Evolutionary conservation across 2,797 vertebrate species (phyloP).

Genomic region (Bufotes viridis): DNA sequence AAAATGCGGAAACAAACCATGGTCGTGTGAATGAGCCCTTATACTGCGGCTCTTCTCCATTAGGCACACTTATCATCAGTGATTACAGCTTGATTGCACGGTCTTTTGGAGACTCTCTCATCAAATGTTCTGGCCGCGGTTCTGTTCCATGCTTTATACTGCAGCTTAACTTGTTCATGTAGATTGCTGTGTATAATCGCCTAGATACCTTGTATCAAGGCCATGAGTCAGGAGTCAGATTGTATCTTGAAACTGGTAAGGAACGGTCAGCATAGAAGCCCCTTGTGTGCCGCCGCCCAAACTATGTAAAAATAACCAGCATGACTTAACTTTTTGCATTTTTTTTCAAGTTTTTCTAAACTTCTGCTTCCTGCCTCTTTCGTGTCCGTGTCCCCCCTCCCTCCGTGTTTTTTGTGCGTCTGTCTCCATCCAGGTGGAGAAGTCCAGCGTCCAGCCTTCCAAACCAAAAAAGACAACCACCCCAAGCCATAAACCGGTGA

Average conservation of each 20-base stretch:
- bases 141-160: not conserved
- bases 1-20: no score
- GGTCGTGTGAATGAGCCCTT: no score
- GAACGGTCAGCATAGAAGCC: no score
- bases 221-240: not conserved
- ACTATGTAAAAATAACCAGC: not conserved
- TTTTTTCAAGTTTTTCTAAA: constrained; percentile 32
- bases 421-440: constrained; percentile 85
- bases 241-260: no score
- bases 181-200: not conserved
- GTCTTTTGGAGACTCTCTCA: not conserved
- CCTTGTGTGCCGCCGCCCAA: no score
- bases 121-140: not conserved
- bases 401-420: constrained; percentile 60
- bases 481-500: constrained; percentile 85
- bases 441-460: constrained; percentile 83
- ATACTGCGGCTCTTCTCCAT: not conserved
- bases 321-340: not conserved
- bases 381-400: constrained; percentile 61
- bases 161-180: not conserved
- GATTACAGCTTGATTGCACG: not conserved
- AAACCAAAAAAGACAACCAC: constrained; percentile 91
- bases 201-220: not conserved
- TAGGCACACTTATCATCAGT: not conserved
- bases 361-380: constrained; percentile 57